phyloP scores from a whole-genome alignment of 1,140 invertebrate species.

The Drosophila novamexicana region DNA sequence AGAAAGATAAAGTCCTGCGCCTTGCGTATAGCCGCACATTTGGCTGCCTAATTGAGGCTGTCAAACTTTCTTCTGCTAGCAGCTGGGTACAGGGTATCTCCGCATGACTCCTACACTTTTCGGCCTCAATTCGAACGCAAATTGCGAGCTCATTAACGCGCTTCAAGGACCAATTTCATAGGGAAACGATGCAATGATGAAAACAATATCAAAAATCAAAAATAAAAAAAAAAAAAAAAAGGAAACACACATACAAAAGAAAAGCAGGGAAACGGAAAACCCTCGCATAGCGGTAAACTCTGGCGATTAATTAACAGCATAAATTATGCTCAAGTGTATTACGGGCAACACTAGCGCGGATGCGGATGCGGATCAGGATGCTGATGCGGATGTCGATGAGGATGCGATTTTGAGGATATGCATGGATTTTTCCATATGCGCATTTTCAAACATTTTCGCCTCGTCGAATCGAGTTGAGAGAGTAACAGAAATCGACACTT shows the following conservation, averaged over 20 bases:
- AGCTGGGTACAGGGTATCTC: neutral
- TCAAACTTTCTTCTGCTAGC: too few species aligned
- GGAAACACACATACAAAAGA: neutral
- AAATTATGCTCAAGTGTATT: conserved; percentile 81
- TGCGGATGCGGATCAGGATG: conserved; percentile 1
- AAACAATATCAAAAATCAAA: conserved; percentile 41
- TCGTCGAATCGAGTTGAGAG: conserved; percentile 44
- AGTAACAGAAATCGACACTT: conserved; percentile 74
- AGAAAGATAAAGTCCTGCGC: too few species aligned
- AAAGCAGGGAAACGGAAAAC: conserved; percentile 3
- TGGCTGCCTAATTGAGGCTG: too few species aligned
- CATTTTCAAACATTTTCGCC: conserved; percentile 37
- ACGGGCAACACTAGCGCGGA: conserved; percentile 50
- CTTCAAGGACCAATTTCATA: conserved; percentile 31
- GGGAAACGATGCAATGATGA: conserved; percentile 16
- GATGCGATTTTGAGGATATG: conserved; percentile 22
- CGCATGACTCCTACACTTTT: neutral
- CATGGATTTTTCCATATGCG: conserved; percentile 25
- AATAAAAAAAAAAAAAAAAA: conserved; percentile 8
- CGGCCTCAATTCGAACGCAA: neutral
- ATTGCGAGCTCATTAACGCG: conserved; percentile 47
- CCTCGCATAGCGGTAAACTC: conserved; percentile 42
- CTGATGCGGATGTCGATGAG: neutral
- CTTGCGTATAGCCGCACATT: too few species aligned
- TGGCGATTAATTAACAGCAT: conserved; percentile 77